A percentile compares a stretch with the other conserved stretches of the same genome.
Evolutionary conservation across 30 jellyfish, hydroid and myxozoan genomes (phyloP).

Genomic region (Aurelia aurita): DNA sequence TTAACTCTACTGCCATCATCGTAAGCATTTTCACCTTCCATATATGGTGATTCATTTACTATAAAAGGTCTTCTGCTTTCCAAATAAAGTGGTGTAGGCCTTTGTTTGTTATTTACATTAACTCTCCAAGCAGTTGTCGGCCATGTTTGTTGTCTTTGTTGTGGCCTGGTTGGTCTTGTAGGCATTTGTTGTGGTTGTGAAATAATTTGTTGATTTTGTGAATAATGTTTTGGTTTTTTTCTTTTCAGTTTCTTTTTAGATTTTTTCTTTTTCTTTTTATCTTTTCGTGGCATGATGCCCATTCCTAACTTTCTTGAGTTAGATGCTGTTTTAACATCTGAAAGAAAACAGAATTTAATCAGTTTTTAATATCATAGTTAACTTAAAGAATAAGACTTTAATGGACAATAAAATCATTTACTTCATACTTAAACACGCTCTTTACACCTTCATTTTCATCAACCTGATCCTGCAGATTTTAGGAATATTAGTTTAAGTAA

Average conservation of each 20-base stretch:
- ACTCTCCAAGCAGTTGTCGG: slow-evolving; percentile 21
- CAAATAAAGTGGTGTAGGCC: neutral
- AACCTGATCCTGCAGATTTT: no score
- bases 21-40: slow-evolving; percentile 10
- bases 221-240: neutral
- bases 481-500: no score
- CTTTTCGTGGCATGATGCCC: slow-evolving; percentile 21
- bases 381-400: no score
- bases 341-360: neutral
- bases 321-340: slow-evolving; percentile 34
- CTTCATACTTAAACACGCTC: no score
- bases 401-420: no score
- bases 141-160: slow-evolving; percentile 10
- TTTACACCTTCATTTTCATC: no score
- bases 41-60: slow-evolving; percentile 10
- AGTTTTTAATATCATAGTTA: neutral
- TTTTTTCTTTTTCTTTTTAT: neutral
- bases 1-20: slow-evolving; percentile 35
- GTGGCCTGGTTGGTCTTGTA: neutral
- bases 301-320: slow-evolving; percentile 47
- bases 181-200: slow-evolving; percentile 29
- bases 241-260: neutral
- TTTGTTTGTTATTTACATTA: neutral
- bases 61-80: neutral
- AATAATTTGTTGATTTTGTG: slow-evolving; percentile 1